Base-by-base conservation (phyloP, 2,888 invertebrate genomes). In the Nyleta sp. region DNA sequence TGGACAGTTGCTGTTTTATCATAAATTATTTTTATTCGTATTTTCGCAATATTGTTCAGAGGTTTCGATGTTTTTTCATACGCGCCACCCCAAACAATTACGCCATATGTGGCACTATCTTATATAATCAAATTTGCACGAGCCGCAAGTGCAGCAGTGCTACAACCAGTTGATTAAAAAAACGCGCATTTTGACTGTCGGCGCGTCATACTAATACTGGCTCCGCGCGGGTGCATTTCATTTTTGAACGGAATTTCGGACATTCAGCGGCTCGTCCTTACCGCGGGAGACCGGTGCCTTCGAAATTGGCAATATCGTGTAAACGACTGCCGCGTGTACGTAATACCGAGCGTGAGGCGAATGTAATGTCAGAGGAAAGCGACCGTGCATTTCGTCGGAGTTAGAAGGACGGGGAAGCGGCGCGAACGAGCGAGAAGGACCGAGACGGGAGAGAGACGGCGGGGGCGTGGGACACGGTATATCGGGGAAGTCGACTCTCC, bases 291-390 rank as follows among this genome's bases (percentile, higher is more conserved):
- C 8, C 52, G 64, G 62, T 57, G 76, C 46, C 59, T 59, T 44
- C 52, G 65, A 71, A 76, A 76, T 76, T 76, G 76, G 76, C 76
- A 76, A 76, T 76, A 71, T 76, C 76, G 76, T 71, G 76, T 71
- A 76, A 76, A 71, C 65, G 76, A 71, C 46, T 71, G 70, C 59
- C 76, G 76, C 71, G 65, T 71, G 76, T 65, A 52, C 64, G 76
- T 76, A 76, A 76, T 59, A 70, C 76, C 50, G 50, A 70, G 68
- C 75, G 75, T 75, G 75, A 75, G 75, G 53, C 68, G 75, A 68
- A 70, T 75, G 60, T 64, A 75, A 70, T 75, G 64, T 40, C 67
- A 20, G 62, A 46, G 68, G 48, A 75, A 68, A 60, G 75, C 68
- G 75, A 75, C 46, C 60, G 62, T 64, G 57, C 64, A 50, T 64